phyloP scores from a whole-genome alignment of 2,113 vertebrate genomes.

The Cariama cristata region DNA sequence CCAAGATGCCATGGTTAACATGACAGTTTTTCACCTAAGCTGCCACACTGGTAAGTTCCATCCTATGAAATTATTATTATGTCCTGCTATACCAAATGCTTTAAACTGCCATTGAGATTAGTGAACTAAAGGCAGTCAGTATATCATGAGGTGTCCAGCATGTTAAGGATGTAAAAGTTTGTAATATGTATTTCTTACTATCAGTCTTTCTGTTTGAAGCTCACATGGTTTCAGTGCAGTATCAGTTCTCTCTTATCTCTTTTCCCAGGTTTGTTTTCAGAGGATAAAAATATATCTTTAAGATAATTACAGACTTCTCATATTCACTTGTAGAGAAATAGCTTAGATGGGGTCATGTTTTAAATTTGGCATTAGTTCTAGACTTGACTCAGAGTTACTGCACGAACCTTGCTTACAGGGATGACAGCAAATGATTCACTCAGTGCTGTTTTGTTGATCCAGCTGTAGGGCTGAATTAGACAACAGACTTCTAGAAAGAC shows the following conservation, averaged over 20 bases:
- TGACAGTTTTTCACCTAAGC: not conserved
- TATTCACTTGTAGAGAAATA: not conserved
- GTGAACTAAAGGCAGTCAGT: not conserved
- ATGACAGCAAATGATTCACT: conserved; percentile 33
- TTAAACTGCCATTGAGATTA: not conserved
- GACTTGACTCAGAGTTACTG: conserved; percentile 48
- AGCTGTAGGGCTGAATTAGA: conserved; percentile 58
- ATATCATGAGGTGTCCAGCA: not conserved
- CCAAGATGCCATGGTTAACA: not conserved
- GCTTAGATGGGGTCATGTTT: not conserved
- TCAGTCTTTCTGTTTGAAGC: not conserved
- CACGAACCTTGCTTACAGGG: conserved; percentile 47
- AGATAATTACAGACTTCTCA: not conserved
- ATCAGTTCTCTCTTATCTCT: not conserved
- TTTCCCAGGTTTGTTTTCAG: not conserved
- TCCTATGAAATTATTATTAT: not conserved
- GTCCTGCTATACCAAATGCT: not conserved
- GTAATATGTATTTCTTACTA: not conserved
- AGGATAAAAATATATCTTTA: not conserved
- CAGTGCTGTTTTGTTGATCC: conserved; percentile 48
- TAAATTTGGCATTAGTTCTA: conserved; percentile 36
- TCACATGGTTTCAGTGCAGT: not conserved
- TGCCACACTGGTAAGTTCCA: not conserved
- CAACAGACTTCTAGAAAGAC: conserved; percentile 39
- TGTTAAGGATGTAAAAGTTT: not conserved